These are phyloP conservation scores for Orgyia antiqua DNA, from an alignment of 2,888 invertebrate genomes.

Conservation along the genomic window DNA sequence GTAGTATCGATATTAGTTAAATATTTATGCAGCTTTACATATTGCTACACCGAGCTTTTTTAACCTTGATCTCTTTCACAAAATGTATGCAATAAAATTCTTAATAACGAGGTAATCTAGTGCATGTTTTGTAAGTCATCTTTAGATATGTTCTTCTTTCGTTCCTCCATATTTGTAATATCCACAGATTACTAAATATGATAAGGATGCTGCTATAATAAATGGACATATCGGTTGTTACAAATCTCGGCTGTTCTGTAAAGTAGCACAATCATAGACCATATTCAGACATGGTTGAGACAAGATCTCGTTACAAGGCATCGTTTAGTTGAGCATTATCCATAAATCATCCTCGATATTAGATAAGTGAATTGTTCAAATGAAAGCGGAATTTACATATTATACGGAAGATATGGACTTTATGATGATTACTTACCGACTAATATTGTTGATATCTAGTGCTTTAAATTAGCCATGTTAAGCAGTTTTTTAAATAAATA, in stretches of 20 bases:
- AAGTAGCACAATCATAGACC: constrained; percentile 31
- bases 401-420: too few relatives aligned
- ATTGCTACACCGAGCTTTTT: too few relatives aligned
- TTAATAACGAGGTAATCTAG: background rate
- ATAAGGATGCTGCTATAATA: constrained; percentile 21
- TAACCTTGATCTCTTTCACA: too few relatives aligned
- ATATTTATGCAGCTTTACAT: too few relatives aligned
- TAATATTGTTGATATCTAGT: too few relatives aligned
- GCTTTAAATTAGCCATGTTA: too few relatives aligned
- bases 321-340: constrained; percentile 30
- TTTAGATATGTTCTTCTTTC: background rate
- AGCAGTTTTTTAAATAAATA: too few relatives aligned
- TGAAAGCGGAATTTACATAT: too few relatives aligned
- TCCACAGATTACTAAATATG: constrained; percentile 16
- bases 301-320: constrained; percentile 31
- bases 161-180: constrained; percentile 19
- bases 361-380: too few relatives aligned
- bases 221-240: constrained; percentile 20
- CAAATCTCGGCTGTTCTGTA: constrained; percentile 20
- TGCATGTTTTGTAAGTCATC: background rate
- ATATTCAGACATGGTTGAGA: constrained; percentile 31
- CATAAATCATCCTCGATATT: constrained; percentile 53
- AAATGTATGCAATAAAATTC: too few relatives aligned
- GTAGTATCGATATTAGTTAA: too few relatives aligned
- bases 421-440: too few relatives aligned